These are phyloP conservation scores for Pilophorus perplexus DNA, from an alignment of 2,888 invertebrate species.

Conservation along the genomic window DNA sequence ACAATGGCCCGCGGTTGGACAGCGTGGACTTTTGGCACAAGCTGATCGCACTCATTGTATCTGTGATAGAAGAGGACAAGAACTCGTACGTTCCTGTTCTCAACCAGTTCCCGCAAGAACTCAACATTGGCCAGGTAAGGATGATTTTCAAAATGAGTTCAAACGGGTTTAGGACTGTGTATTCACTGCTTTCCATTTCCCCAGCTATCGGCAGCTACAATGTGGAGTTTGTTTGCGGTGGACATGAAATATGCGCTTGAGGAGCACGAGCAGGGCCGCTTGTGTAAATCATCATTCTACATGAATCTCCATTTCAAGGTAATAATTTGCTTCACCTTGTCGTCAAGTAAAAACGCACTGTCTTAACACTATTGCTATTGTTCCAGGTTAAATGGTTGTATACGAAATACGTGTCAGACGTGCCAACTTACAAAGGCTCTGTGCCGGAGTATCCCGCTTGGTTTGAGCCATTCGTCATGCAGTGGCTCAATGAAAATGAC, in stretches of 20 bases:
- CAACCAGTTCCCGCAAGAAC: conserved; percentile 98
- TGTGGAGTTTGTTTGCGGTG: conserved; percentile 96
- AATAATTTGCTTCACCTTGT: not conserved
- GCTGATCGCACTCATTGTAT: conserved; percentile 91
- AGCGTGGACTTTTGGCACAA: conserved; percentile 98
- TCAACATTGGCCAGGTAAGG: conserved; percentile 90
- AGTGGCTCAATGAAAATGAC: conserved; percentile 99
- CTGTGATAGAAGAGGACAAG: conserved; percentile 98
- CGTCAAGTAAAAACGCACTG: not conserved
- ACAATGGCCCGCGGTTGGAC: conserved; percentile 79
- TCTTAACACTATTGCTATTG: no score
- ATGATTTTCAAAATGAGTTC: not conserved
- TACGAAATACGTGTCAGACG: conserved; percentile 90
- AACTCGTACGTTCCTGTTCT: conserved; percentile 97
- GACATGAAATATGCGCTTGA: conserved; percentile 97
- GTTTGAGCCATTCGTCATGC: conserved; percentile 99
- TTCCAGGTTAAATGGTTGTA: conserved; percentile 89
- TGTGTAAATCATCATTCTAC: conserved; percentile 97
- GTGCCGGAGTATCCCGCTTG: conserved; percentile 99
- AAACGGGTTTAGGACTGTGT: not conserved
- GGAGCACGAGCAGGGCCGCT: conserved; percentile 91
- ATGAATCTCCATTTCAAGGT: conserved; percentile 98
- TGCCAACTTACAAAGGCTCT: conserved; percentile 93
- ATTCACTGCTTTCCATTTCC: conserved; percentile 47
- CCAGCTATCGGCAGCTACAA: conserved; percentile 92